These are phyloP conservation scores for Ploceus nigricollis DNA, from an alignment of 2,113 vertebrate genomes.

Conservation along the genomic window DNA sequence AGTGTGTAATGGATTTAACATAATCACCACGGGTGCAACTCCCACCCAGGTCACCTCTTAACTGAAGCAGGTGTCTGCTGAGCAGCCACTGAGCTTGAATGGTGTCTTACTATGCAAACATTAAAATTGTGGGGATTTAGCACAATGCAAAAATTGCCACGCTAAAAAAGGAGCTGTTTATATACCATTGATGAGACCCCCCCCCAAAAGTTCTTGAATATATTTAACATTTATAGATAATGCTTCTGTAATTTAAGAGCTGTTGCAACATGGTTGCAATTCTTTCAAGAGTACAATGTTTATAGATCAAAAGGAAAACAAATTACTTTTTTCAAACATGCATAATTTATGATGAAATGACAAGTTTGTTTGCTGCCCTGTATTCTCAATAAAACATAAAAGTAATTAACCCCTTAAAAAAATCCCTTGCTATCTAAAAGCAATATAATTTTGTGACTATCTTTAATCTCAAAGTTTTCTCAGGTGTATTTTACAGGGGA, in stretches of 20 bases:
- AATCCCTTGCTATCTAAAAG: not conserved
- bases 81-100: not conserved
- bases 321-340: not conserved
- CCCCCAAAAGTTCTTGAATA: not conserved
- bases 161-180: not conserved
- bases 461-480: not conserved
- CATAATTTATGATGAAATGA: not conserved
- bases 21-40: slow-evolving; percentile 27
- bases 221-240: not conserved
- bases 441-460: not conserved
- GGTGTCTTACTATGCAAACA: not conserved
- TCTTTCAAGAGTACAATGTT: not conserved
- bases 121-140: not conserved
- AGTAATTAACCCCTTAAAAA: not conserved
- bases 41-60: slow-evolving; percentile 23
- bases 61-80: slow-evolving; percentile 4
- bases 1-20: slow-evolving; percentile 43
- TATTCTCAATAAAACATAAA: not conserved
- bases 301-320: not conserved
- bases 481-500: not conserved
- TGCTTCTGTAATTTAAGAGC: not conserved
- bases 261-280: not conserved
- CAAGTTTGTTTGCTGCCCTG: not conserved
- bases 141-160: not conserved
- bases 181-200: not conserved